These are phyloP conservation scores for Perca fluviatilis DNA, from an alignment of 2,113 vertebrate genomes.

Conservation along the genomic window DNA sequence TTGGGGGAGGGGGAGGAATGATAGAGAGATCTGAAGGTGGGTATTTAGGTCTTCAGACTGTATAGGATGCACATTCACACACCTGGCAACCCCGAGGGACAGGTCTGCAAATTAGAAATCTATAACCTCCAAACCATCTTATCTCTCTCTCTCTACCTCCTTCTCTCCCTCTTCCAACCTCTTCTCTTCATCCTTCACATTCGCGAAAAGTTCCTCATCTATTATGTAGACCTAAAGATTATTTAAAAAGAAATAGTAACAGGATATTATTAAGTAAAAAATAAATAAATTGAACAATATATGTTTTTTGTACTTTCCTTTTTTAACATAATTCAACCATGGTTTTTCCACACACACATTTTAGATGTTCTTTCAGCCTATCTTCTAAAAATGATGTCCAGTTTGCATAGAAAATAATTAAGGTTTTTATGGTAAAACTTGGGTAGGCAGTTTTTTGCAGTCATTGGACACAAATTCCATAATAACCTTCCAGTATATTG, in stretches of 20 bases:
- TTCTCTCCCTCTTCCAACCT: background rate
- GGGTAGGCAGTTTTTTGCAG: too few species aligned
- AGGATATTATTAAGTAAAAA: background rate
- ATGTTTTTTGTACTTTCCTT: background rate
- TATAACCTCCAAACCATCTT: slow-evolving; percentile 43
- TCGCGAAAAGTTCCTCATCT: background rate
- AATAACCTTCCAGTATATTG: too few species aligned
- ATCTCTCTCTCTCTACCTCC: slow-evolving; percentile 11
- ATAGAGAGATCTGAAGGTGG: slow-evolving; percentile 20
- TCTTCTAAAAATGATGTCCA: background rate
- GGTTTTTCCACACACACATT: background rate
- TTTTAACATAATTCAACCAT: background rate
- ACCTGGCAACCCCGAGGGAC: slow-evolving; percentile 61
- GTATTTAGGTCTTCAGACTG: slow-evolving; percentile 45
- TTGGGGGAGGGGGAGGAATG: background rate
- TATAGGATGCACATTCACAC: slow-evolving; percentile 34
- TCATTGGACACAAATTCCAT: too few species aligned
- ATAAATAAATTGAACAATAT: background rate
- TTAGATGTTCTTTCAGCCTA: background rate
- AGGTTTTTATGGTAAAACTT: too few species aligned
- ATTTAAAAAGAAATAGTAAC: background rate
- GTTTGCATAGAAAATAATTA: background rate
- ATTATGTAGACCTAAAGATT: background rate
- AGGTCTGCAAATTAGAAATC: slow-evolving; percentile 48
- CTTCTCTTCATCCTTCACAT: background rate